Base-by-base conservation (phyloP, 2,797 vertebrate genomes). In the Delichon dasypus region DNA sequence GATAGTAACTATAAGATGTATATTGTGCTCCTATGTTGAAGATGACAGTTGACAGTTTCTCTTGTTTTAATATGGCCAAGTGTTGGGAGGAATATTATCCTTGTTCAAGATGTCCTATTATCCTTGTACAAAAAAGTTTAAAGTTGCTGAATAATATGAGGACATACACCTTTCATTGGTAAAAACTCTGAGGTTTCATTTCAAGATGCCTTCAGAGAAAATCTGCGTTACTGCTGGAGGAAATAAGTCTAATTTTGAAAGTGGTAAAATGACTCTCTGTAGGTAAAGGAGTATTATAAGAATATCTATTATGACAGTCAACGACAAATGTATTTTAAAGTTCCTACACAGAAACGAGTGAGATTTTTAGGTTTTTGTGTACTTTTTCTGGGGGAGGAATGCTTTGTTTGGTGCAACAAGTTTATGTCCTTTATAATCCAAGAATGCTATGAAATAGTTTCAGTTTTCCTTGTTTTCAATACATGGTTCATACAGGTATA, bases 101-200 rank as follows among this genome's bases (percentile, higher is more conserved):
- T 74, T 11, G 17, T 85, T 73, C 30, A 70, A 50, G 32, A 32
- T 51, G 13, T 11, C 38, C 38, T 38, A 38, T 38, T 38, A 42
- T 78, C 25, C 16, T 14, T 8, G 27, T 64, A n/a, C 22, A 73
- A 21, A 83, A 83, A 81, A 36, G 16, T 32, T 68, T 32, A 5
- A 29, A 50, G 16, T 38, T 75, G 22, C 54, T 53, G 58, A 44
- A 22, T 80, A 57, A 44, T 60, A 5, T 47, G 25, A 25, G 47
- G 42, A 68, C 10, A 5, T 54, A 27, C 0, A 1, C 3, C 5
- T 7, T 22, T 88, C 19, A 8, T 2, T 61, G 51, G 10, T 71
- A 85, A 75, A 65, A 86, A n/a, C n/a, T 67, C 45, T 68, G 68
- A 82, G n/a, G 8, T 81, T 78, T 93, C 23, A 30, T 53, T 91